phyloP scores from a whole-genome alignment of 2,797 vertebrate genomes.

The Aulostomus chinensis region DNA sequence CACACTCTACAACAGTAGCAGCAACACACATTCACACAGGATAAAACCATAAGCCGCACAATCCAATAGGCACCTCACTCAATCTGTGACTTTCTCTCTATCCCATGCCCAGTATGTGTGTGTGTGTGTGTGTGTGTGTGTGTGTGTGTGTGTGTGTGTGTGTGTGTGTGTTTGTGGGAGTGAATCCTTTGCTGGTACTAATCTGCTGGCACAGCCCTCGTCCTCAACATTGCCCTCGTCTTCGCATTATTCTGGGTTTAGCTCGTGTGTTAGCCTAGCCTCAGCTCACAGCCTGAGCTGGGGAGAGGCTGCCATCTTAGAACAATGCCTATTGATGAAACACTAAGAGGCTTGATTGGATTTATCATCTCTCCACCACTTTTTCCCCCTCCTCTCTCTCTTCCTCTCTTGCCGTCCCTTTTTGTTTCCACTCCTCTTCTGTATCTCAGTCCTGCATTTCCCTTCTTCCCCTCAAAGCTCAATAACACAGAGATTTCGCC shows the following conservation, averaged over 20 bases:
- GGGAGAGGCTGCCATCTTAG: constrained; percentile 77
- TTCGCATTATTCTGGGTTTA: constrained; percentile 76
- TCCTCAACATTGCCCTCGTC: constrained; percentile 62
- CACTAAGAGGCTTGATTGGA: constrained; percentile 81
- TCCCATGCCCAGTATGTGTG: constrained; percentile 33
- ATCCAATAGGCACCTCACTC: constrained; percentile 68
- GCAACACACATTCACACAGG: constrained; percentile 61
- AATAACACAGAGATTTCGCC: constrained; percentile 42
- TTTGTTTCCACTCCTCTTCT: constrained; percentile 46
- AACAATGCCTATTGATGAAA: constrained; percentile 81
- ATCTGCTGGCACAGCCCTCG: constrained; percentile 64
- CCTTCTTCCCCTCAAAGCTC: constrained; percentile 36
- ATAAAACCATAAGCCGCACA: constrained; percentile 61
- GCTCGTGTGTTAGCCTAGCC: constrained; percentile 69
- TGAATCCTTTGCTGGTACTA: constrained; percentile 66
- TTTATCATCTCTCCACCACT: constrained; percentile 70
- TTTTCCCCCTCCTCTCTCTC: constrained; percentile 31
- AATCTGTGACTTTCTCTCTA: constrained; percentile 55
- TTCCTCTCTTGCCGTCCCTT: constrained; percentile 27
- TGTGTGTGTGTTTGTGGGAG: constrained; percentile 30
- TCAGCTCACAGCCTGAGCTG: constrained; percentile 62
- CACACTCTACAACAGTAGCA: constrained; percentile 38
- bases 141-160: constrained; percentile 28
- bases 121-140: constrained; percentile 26
- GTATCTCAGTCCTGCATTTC: constrained; percentile 25